These are phyloP conservation scores for Dreissena rostriformis DNA, from an alignment of 1,140 invertebrate genomes.

Conservation along the genomic window DNA sequence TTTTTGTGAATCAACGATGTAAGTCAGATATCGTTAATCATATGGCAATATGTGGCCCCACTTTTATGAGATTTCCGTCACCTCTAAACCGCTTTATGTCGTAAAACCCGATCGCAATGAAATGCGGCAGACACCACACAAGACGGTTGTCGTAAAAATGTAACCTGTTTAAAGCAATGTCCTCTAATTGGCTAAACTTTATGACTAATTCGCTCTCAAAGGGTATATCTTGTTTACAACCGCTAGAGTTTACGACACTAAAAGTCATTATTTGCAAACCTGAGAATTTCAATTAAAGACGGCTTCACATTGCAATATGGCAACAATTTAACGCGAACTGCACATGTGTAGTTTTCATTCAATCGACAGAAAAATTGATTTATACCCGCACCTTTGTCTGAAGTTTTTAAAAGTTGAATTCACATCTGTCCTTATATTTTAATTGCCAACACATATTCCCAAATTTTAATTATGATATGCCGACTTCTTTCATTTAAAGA, in stretches of 20 bases:
- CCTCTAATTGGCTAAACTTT: conserved; percentile 39
- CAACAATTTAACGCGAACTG: no score
- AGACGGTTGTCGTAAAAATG: conserved; percentile 36
- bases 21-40: not conserved
- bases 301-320: no score
- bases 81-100: conserved; percentile 19
- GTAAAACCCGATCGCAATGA: conserved; percentile 26
- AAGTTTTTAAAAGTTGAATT: no score
- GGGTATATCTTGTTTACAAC: conserved; percentile 37
- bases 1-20: no score
- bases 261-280: conserved; percentile 36
- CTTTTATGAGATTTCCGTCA: conserved; percentile 32
- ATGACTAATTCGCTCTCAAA: conserved; percentile 30
- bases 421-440: no score
- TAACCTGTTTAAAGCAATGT: conserved; percentile 10
- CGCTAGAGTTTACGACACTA: conserved; percentile 20
- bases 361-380: no score
- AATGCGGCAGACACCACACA: conserved; percentile 37
- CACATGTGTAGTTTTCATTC: no score
- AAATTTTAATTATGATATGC: no score
- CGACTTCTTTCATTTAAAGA: no score
- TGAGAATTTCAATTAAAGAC: conserved; percentile 37
- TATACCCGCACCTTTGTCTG: no score
- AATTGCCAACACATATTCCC: no score
- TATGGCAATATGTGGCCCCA: not conserved